phyloP scores from a whole-genome alignment of 2,113 vertebrate genomes.

The Tetraodon nigroviridis region DNA sequence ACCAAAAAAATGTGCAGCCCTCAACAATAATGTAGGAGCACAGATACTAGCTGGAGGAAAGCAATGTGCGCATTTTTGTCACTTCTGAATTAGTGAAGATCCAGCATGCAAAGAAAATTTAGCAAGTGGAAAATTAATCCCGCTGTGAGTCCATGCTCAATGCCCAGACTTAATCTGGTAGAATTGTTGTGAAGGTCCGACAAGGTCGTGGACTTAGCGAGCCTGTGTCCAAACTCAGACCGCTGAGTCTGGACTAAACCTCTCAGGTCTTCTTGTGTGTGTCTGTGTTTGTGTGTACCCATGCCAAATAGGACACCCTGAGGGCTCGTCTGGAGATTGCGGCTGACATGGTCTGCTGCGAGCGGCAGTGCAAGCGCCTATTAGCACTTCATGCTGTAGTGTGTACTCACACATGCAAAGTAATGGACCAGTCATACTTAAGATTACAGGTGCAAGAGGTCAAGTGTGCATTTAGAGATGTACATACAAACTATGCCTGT shows the following conservation, averaged over 20 bases:
- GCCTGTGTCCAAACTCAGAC: conserved; percentile 34
- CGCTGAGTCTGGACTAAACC: conserved; percentile 41
- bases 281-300: conserved; percentile 21
- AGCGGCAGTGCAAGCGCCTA: conserved; percentile 62
- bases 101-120: background rate
- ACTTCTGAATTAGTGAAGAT: conserved; percentile 16
- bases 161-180: conserved; percentile 38
- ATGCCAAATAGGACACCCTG: conserved; percentile 72
- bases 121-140: conserved; percentile 6
- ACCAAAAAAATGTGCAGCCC: conserved; percentile 58
- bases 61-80: conserved; percentile 12
- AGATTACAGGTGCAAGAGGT: conserved; percentile 19
- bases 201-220: conserved; percentile 50
- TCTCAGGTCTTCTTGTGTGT: conserved; percentile 40
- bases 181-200: conserved; percentile 45
- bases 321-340: conserved; percentile 70
- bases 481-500: conserved; percentile 6
- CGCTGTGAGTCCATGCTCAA: conserved; percentile 19
- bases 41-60: conserved; percentile 16
- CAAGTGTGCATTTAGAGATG: background rate
- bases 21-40: conserved; percentile 32
- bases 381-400: conserved; percentile 53
- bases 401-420: conserved; percentile 9
- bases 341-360: conserved; percentile 68
- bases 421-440: conserved; percentile 31